A percentile compares a stretch with the other conserved stretches of the same genome.
phyloP scores from a whole-genome alignment of 2,888 invertebrate genomes.

The Philopedon plagiatum region DNA sequence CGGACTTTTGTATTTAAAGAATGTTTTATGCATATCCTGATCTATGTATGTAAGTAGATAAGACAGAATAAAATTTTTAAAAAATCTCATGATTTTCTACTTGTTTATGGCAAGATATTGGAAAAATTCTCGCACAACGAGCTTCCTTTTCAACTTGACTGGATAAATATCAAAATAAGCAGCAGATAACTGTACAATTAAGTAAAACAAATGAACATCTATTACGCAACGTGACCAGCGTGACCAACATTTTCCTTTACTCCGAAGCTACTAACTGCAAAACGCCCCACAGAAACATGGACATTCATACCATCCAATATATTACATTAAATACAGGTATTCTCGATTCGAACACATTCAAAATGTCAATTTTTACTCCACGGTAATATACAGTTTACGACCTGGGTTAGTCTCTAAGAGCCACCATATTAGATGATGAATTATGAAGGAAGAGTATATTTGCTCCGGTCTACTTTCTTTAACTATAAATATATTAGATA shows the following conservation, averaged over 20 bases:
- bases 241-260: not conserved
- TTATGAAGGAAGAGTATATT: conserved; percentile 44
- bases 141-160: too few species aligned
- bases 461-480: conserved; percentile 44
- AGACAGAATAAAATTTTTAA: too few species aligned
- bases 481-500: conserved; percentile 38
- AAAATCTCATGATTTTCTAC: too few species aligned
- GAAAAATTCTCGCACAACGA: too few species aligned
- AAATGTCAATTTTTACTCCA: conserved; percentile 36
- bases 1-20: too few species aligned
- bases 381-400: conserved; percentile 35
- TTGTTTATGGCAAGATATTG: too few species aligned
- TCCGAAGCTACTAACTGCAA: not conserved
- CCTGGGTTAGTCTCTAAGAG: conserved; percentile 26
- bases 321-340: conserved; percentile 2
- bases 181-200: not conserved
- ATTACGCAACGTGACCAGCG: not conserved
- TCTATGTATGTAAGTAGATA: too few species aligned
- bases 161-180: too few species aligned
- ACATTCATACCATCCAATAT: conserved; percentile 2
- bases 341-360: not conserved
- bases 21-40: too few species aligned
- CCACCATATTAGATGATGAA: conserved; percentile 38
- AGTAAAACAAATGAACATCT: not conserved
- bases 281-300: not conserved